A percentile compares a stretch with the other conserved stretches of the same genome.
Conservation (phyloP, 2,888 invertebrate species). For the Perithous albicinctus region DNA sequence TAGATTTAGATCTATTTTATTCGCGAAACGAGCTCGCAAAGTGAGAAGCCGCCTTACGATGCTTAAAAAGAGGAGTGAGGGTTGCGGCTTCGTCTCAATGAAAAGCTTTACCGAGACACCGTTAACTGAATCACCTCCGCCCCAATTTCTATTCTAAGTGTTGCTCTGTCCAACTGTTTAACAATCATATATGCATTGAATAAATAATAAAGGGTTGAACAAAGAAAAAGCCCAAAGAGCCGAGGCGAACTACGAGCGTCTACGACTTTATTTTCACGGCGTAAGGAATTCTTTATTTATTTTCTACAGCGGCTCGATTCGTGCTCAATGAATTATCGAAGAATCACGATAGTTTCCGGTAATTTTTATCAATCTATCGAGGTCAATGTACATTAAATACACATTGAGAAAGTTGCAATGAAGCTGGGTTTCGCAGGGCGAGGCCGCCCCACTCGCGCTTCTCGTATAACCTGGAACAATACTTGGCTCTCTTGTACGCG, state of each 20-base stretch:
- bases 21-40: background rate
- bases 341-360: conserved; percentile 61
- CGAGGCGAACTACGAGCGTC: no score
- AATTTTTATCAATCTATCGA: conserved; percentile 48
- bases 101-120: conserved; percentile 36
- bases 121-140: conserved; percentile 24
- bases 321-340: conserved; percentile 52
- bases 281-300: conserved; percentile 30
- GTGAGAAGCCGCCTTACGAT: conserved; percentile 30
- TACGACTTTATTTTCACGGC: conserved; percentile 29
- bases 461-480: conserved; percentile 59
- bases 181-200: conserved; percentile 49
- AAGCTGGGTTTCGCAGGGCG: conserved; percentile 60
- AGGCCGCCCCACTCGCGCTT: conserved; percentile 46
- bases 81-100: conserved; percentile 37
- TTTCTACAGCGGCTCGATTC: conserved; percentile 37
- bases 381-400: conserved; percentile 61
- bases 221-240: conserved; percentile 48
- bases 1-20: background rate
- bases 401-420: conserved; percentile 66
- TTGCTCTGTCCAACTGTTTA: conserved; percentile 38
- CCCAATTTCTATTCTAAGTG: conserved; percentile 56
- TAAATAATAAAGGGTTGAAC: conserved; percentile 41
- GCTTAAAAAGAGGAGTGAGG: conserved; percentile 29
- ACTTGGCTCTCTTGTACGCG: conserved; percentile 51